Conservation (phyloP, 1,140 invertebrate genomes). For the Nomia melanderi region DNA sequence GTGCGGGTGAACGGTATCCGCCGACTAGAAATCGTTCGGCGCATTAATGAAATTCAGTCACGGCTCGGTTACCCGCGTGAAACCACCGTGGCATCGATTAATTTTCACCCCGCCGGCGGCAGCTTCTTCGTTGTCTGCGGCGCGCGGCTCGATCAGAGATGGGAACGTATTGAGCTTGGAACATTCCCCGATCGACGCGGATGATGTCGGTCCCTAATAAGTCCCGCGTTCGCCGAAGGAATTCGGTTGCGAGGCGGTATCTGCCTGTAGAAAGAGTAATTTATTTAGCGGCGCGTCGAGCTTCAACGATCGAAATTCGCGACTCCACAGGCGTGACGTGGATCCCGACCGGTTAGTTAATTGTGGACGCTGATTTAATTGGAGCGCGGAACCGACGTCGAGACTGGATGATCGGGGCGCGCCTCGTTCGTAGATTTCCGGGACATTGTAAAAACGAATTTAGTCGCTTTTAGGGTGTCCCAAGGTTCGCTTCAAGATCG, state of each 20-base stretch:
- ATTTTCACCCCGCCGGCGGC: conserved; percentile 12
- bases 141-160: background rate
- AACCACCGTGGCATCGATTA: conserved; percentile 45
- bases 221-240: background rate
- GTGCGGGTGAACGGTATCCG: too few species aligned
- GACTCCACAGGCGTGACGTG: too few species aligned
- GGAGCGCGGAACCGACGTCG: too few species aligned
- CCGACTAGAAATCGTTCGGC: conserved; percentile 35
- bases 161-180: background rate
- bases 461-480: too few species aligned
- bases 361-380: background rate
- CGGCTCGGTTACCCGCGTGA: conserved; percentile 27
- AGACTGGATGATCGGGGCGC: too few species aligned
- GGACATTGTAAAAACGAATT: too few species aligned
- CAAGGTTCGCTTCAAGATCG: too few species aligned
- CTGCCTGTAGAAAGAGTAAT: background rate
- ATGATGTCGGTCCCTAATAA: background rate
- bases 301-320: background rate
- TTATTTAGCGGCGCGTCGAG: background rate
- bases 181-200: background rate
- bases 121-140: conserved; percentile 28
- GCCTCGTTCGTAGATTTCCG: too few species aligned
- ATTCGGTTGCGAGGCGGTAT: background rate
- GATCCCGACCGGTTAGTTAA: background rate
- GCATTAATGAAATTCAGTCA: conserved; percentile 57